phyloP scores from a whole-genome alignment of 2,888 invertebrate species.

The Mythimna lalbum region DNA sequence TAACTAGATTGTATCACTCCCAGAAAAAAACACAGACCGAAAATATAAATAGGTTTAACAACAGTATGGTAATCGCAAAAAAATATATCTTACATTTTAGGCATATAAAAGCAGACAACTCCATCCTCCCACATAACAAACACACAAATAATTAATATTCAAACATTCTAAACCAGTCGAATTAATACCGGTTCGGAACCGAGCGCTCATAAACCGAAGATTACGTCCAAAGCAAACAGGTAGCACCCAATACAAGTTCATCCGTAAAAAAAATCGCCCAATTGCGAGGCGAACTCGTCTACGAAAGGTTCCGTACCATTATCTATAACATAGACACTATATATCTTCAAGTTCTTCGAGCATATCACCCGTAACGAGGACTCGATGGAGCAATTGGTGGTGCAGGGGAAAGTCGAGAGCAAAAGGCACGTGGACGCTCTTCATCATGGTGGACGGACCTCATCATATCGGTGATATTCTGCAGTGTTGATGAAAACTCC shows the following conservation, averaged over 20 bases:
- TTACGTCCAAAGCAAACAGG: conserved; percentile 56
- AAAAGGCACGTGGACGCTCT: too few species aligned
- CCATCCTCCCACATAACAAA: conserved; percentile 25
- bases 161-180: conserved; percentile 36
- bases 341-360: too few species aligned
- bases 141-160: conserved; percentile 44
- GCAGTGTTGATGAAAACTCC: too few species aligned
- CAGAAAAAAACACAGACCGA: background rate
- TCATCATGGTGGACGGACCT: too few species aligned
- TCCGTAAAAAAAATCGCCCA: conserved; percentile 51
- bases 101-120: conserved; percentile 11
- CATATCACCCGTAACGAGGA: too few species aligned
- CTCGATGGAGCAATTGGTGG: too few species aligned
- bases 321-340: too few species aligned
- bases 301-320: too few species aligned
- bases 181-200: conserved; percentile 42
- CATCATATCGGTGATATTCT: too few species aligned
- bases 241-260: conserved; percentile 55
- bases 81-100: background rate
- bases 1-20: background rate
- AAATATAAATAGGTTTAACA: background rate
- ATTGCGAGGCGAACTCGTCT: too few species aligned
- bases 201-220: conserved; percentile 56
- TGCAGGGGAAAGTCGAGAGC: too few species aligned
- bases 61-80: conserved; percentile 14